These are phyloP conservation scores for Campoletis raptor DNA, from an alignment of 2,888 invertebrate species.

Conservation along the genomic window DNA sequence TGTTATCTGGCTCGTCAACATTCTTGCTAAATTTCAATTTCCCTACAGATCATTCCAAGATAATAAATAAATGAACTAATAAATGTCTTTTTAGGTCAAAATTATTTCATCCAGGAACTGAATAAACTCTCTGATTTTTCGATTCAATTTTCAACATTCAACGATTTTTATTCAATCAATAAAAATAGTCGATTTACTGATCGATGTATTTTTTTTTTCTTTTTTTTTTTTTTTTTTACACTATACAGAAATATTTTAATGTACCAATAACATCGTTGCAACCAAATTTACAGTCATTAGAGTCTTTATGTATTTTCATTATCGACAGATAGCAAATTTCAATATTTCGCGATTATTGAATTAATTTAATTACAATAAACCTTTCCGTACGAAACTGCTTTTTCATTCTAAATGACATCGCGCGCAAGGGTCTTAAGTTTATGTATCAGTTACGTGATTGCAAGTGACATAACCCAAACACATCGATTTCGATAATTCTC, in stretches of 20 bases:
- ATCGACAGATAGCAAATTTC: conserved; percentile 5
- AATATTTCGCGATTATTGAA: neutral
- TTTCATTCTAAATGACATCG: no score
- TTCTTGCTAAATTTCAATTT: conserved; percentile 36
- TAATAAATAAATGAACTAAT: neutral
- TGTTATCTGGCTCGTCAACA: conserved; percentile 38
- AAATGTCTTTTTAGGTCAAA: neutral
- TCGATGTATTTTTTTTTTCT: neutral
- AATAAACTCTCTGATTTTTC: neutral
- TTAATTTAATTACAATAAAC: neutral
- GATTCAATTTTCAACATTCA: neutral
- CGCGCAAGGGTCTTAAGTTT: no score
- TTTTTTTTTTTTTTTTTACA: neutral
- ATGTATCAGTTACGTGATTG: no score
- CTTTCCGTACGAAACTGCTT: no score
- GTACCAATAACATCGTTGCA: neutral
- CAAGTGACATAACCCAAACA: no score
- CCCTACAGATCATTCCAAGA: conserved; percentile 4
- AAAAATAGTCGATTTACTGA: neutral
- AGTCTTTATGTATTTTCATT: neutral
- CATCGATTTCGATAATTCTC: no score
- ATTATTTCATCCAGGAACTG: neutral
- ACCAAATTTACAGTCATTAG: neutral
- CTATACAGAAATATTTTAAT: neutral
- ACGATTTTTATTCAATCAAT: neutral